Evolutionary conservation across 2,797 vertebrate genomes (phyloP).

Genomic region (Gila robusta): DNA sequence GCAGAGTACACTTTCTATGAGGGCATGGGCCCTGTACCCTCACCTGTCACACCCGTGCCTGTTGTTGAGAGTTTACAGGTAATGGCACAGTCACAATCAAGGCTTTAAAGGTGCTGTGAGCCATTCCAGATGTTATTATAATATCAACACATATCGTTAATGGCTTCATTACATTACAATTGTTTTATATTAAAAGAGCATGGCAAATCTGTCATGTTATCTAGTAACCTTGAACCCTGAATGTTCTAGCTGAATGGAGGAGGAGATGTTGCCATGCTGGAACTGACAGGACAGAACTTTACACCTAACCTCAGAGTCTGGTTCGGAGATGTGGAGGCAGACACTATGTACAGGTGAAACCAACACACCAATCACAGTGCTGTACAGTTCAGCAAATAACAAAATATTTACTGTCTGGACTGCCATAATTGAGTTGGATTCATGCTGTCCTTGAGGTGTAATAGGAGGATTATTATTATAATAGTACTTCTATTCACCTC

Average conservation of each 20-base stretch:
- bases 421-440: not conserved
- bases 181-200: not conserved
- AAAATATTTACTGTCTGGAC: not conserved
- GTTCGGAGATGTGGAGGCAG: slow-evolving; percentile 98
- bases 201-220: not conserved
- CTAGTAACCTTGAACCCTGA: not conserved
- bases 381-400: not conserved
- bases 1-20: slow-evolving; percentile 99
- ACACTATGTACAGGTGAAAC: slow-evolving; percentile 96
- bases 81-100: slow-evolving; percentile 33
- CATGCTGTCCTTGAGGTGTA: not conserved
- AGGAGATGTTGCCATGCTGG: slow-evolving; percentile 98
- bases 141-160: not conserved
- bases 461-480: not conserved
- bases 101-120: not conserved
- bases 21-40: slow-evolving; percentile 96
- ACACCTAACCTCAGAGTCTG: slow-evolving; percentile 96
- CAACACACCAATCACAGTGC: not conserved
- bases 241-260: slow-evolving; percentile 91
- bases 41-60: slow-evolving; percentile 96
- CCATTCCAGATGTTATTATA: not conserved
- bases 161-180: not conserved
- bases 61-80: slow-evolving; percentile 99
- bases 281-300: slow-evolving; percentile 98
- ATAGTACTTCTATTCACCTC: not conserved